Evolutionary conservation across 2,797 vertebrate species (phyloP), one percentile per base, ranked within the genome.

Genomic region (Erithacus rubecula): DNA sequence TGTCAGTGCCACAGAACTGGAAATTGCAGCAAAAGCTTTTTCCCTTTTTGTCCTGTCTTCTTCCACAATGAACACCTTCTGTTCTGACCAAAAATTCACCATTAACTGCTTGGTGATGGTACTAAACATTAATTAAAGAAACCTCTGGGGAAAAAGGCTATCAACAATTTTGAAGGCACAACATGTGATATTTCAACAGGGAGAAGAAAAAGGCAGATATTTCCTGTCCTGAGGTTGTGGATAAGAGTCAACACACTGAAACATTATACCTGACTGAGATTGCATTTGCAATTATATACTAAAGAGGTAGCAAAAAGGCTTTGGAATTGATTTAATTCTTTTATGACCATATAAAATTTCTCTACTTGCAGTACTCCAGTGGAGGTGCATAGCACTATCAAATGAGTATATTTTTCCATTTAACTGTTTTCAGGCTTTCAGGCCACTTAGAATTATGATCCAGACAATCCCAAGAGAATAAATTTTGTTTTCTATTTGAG

Each of bases 111-210:
- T 85, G 20, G 14, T 37, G 47, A 72, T 65, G 2, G 5, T 47
- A 65, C 15, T 30, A 76, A 79, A 55, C 8, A 65, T 30, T 77
- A 9, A 76, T n/a, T 76, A 79, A 76, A 76, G 27, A 72, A 82
- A 49, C 5, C 9, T 44, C 51, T 16, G 11, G 24, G 37, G 15
- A 58, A 76, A 83, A 74, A 44, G 8, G 4, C 46, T 43, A 32
- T 55, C 24, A 51, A 30, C 27, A 69, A n/a, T 84, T 81, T 39
- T 64, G 67, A 89, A 67, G 36, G 15, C 30, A 79, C 4, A 65
- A 27, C 18, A n/a, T 0, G 0, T 21, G 51, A 13, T 46, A 53
- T 60, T 81, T 63, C 69, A 72, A 62, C 10, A 49, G 10, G 19
- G 17, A 76, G 4, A 65, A n/a, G 20, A 24, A 86, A 88, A 80